Conservation (phyloP, 2,888 invertebrate species). For the Calameuta pallipes region DNA sequence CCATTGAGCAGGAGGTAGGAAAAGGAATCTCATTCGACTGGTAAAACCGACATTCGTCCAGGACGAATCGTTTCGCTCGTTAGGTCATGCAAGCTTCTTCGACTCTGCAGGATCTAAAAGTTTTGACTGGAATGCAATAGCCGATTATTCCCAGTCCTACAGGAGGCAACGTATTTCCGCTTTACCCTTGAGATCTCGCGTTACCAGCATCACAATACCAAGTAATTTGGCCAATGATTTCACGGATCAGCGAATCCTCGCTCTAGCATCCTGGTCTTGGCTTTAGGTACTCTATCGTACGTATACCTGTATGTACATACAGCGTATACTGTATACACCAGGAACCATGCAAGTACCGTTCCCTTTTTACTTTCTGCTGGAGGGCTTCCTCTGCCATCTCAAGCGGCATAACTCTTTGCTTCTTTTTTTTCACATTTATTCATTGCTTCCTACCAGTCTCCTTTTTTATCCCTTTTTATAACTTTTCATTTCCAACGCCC, state of each 20-base stretch:
- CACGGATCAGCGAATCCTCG: constrained; percentile 33
- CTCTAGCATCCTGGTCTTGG: neutral
- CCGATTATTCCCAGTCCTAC: neutral
- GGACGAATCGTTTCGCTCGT: neutral
- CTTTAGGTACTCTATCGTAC: neutral
- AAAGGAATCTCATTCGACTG: neutral
- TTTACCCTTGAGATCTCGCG: neutral
- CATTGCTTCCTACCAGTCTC: neutral
- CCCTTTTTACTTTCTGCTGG: constrained; percentile 21
- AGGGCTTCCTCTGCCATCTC: constrained; percentile 20
- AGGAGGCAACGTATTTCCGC: neutral
- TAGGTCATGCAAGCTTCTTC: neutral
- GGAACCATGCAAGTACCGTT: neutral
- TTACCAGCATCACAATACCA: neutral
- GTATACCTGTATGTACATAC: neutral
- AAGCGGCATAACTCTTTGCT: constrained; percentile 21
- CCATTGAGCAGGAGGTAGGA: neutral
- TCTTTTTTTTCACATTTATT: constrained; percentile 1
- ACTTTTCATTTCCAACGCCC: neutral
- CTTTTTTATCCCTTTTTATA: neutral
- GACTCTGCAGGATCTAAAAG: neutral
- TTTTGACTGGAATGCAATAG: neutral
- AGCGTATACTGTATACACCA: neutral
- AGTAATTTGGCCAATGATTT: constrained; percentile 36
- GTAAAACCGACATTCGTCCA: neutral